phyloP scores from a whole-genome alignment of 2,113 vertebrate species.

The Lampris incognitus region DNA sequence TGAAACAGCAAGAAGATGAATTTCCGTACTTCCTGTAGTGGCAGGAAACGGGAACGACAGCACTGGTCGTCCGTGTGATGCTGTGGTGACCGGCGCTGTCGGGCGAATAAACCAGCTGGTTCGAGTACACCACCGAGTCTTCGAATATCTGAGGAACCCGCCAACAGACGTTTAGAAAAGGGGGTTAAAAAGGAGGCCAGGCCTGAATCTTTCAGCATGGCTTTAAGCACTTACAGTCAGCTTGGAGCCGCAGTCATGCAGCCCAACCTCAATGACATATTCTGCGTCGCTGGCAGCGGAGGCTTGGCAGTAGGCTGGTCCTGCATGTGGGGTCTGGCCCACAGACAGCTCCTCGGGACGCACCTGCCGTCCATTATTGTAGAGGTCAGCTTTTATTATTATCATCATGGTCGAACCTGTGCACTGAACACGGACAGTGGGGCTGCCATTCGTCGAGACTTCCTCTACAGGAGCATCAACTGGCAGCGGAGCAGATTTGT shows the following conservation, averaged over 20 bases:
- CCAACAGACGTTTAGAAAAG: neutral
- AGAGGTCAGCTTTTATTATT: conserved; percentile 28
- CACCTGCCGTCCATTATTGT: neutral
- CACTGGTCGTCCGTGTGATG: conserved; percentile 26
- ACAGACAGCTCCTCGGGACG: conserved; percentile 43
- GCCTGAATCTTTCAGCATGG: neutral
- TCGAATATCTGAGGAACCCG: conserved; percentile 17
- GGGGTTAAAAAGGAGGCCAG: neutral
- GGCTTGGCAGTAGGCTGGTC: conserved; percentile 21
- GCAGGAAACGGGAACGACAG: conserved; percentile 55
- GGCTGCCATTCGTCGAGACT: fast-evolving
- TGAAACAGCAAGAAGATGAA: too few relatives aligned
- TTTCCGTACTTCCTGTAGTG: conserved; percentile 49
- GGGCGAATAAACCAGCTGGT: conserved; percentile 42
- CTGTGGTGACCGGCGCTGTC: neutral
- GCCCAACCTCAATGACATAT: conserved; percentile 38
- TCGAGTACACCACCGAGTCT: conserved; percentile 56
- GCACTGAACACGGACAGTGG: conserved; percentile 39
- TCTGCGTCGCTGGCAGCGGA: conserved; percentile 5
- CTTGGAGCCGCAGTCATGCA: conserved; percentile 56
- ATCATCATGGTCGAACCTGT: conserved; percentile 42
- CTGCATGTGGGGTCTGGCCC: neutral
- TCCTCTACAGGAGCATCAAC: neutral
- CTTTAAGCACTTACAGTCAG: conserved; percentile 30
- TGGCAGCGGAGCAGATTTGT: conserved; percentile 12